phyloP scores from a whole-genome alignment of 2,888 invertebrate genomes.

The Onchidella celtica region DNA sequence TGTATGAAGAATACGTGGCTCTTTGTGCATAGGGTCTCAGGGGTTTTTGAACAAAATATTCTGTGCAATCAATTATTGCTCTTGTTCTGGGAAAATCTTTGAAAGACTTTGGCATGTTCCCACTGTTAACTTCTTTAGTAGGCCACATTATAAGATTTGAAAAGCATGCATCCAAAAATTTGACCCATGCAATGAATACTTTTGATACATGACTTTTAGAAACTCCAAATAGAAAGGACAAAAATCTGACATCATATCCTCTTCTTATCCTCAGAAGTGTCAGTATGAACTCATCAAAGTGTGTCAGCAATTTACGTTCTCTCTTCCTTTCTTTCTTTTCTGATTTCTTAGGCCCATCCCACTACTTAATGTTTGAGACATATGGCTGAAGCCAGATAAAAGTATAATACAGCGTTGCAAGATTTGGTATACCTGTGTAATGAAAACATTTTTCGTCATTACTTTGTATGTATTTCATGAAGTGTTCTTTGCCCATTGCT shows the following conservation, averaged over 20 bases:
- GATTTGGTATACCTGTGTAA: neutral
- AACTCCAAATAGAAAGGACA: neutral
- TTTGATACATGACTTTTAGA: neutral
- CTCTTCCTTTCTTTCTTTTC: slow-evolving; percentile 1
- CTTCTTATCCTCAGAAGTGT: neutral
- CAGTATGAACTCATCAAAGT: neutral
- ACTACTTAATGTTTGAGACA: neutral
- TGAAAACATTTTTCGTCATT: neutral
- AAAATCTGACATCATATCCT: neutral
- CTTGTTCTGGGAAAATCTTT: neutral
- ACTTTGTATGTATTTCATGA: neutral
- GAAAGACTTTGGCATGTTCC: neutral
- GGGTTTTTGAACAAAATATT: neutral
- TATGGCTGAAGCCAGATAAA: neutral
- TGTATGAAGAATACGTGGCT: neutral
- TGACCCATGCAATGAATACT: neutral
- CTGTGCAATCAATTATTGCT: neutral
- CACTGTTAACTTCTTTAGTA: neutral
- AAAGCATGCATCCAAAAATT: neutral
- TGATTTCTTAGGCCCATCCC: neutral
- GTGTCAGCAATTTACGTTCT: neutral
- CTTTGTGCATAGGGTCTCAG: neutral
- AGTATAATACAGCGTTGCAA: neutral
- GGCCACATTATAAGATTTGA: neutral
- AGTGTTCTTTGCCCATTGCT: neutral